Conservation (phyloP, 1,140 invertebrate species). For the Drosophila paulistorum region DNA sequence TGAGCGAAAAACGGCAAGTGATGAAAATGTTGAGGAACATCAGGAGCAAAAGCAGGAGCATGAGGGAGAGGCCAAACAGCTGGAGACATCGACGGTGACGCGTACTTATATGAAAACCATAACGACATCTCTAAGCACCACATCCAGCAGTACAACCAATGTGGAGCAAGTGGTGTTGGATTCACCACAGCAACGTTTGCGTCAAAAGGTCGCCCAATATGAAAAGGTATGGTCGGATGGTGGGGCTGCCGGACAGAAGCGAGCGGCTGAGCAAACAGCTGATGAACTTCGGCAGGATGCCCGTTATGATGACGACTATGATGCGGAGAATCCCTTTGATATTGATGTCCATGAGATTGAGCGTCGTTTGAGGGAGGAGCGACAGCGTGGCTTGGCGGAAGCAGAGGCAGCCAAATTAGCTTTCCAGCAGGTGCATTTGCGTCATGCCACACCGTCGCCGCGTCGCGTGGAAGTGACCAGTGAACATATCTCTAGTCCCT, state of each 20-base stretch:
- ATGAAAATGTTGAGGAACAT: slow-evolving; percentile 40
- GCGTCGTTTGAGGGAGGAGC: slow-evolving; percentile 84
- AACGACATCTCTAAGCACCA: slow-evolving; percentile 66
- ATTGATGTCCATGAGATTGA: slow-evolving; percentile 86
- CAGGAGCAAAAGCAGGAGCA: slow-evolving; percentile 24
- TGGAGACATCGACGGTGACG: slow-evolving; percentile 76
- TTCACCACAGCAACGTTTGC: slow-evolving; percentile 85
- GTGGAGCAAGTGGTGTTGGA: slow-evolving; percentile 39
- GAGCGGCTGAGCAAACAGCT: slow-evolving; percentile 56
- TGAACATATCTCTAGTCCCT: slow-evolving; percentile 66
- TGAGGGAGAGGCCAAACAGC: slow-evolving; percentile 50
- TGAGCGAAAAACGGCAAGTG: slow-evolving; percentile 48
- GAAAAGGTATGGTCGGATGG: slow-evolving; percentile 89
- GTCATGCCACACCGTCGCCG: slow-evolving; percentile 84
- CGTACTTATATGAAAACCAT: slow-evolving; percentile 76
- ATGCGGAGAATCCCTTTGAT: slow-evolving; percentile 75
- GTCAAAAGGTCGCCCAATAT: slow-evolving; percentile 89
- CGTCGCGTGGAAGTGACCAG: slow-evolving; percentile 67
- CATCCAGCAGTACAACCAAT: slow-evolving; percentile 48
- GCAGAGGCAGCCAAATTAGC: slow-evolving; percentile 84
- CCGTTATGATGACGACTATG: slow-evolving; percentile 64
- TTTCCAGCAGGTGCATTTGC: slow-evolving; percentile 85
- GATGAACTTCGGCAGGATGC: slow-evolving; percentile 53
- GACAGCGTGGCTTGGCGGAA: slow-evolving; percentile 83
- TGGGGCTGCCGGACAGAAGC: slow-evolving; percentile 35